These are phyloP conservation scores for Mesocricetus auratus DNA, from an alignment of 2,113 vertebrate species.

Conservation along the genomic window DNA sequence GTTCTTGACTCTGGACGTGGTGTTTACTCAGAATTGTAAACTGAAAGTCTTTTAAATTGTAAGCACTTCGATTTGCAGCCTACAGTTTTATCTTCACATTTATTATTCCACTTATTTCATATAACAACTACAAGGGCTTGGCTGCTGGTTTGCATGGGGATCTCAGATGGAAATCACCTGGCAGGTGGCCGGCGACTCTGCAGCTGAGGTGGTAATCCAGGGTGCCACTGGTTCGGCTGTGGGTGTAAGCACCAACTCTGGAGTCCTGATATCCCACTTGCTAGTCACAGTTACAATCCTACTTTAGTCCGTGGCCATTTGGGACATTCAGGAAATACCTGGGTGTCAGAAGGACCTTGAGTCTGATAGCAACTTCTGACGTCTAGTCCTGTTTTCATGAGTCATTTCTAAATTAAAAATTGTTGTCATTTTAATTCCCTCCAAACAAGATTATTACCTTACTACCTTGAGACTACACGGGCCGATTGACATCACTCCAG, in stretches of 20 bases:
- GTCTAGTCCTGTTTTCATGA: not conserved
- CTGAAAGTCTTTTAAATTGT: not conserved
- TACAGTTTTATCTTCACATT: not conserved
- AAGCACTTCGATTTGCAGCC: not conserved
- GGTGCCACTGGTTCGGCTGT: not conserved
- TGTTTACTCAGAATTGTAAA: not conserved
- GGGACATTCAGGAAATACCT: not conserved
- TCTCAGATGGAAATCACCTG: not conserved
- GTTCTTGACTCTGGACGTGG: not conserved
- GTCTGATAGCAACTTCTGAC: not conserved
- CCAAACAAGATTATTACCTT: not conserved
- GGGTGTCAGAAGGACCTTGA: not conserved
- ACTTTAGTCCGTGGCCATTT: not conserved
- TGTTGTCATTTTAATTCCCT: constrained; percentile 52
- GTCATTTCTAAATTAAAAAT: not conserved
- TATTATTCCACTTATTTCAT: not conserved
- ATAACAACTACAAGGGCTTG: not conserved
- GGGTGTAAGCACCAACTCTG: not conserved
- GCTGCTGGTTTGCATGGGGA: not conserved
- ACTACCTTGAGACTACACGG: constrained; percentile 15
- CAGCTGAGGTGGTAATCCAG: not conserved
- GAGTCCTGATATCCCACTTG: not conserved
- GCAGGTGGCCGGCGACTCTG: not conserved
- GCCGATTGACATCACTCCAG: not conserved
- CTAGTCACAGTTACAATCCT: not conserved